phyloP scores from a whole-genome alignment of 2,888 invertebrate species.

The Chrysodeixis includens region DNA sequence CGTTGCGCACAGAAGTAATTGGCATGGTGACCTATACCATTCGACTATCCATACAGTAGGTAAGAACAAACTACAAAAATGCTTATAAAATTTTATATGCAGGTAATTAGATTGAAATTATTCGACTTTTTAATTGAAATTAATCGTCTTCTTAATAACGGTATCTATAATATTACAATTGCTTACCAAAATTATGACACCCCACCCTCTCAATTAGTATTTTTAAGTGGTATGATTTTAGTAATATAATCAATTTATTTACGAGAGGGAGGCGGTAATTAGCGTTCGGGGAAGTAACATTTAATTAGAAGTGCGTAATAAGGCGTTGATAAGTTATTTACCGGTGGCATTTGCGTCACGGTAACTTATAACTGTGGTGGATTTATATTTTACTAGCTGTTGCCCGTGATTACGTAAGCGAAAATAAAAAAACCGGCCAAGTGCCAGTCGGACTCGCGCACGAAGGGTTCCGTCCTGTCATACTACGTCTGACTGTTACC shows the following conservation, averaged over 20 bases:
- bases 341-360: neutral
- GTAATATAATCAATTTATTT: slow-evolving; percentile 6
- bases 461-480: too few species aligned
- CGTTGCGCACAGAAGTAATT: too few species aligned
- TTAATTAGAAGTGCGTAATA: neutral
- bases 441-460: too few species aligned
- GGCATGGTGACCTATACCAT: too few species aligned
- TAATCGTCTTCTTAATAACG: neutral
- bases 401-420: too few species aligned
- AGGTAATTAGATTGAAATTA: too few species aligned
- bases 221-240: neutral
- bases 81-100: too few species aligned
- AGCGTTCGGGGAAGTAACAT: neutral
- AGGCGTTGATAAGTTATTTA: neutral
- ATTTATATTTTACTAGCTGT: neutral
- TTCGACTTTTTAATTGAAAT: neutral
- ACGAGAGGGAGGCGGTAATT: neutral
- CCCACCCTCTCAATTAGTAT: neutral
- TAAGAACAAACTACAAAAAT: too few species aligned
- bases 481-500: too few species aligned
- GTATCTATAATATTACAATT: neutral
- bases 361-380: neutral
- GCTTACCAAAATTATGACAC: neutral
- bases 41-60: too few species aligned
- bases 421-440: too few species aligned